Base-by-base conservation (phyloP, 2,888 invertebrate genomes). In the Sycophila texana region DNA sequence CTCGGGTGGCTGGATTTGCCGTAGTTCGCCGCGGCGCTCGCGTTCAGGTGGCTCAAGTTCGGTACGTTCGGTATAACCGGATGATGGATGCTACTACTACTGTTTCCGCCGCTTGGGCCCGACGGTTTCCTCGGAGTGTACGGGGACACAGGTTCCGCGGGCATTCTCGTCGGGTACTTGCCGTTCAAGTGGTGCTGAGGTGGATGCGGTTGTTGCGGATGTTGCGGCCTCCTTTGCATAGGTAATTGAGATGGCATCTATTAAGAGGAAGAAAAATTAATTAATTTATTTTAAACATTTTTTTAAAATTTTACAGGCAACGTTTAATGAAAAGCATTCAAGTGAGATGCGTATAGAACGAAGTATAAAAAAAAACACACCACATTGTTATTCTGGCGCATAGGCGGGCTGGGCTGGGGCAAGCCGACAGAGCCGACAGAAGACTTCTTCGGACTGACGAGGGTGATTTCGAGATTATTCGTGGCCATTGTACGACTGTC, bases 381-480 rank as follows among this genome's bases (percentile, higher is more conserved):
- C 51, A 77, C 76, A 66, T 76, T 83, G 73, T 83, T 84, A 55
- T 83, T 77, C 10, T 7, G 39, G 16, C 84, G 81, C 2, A 74
- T 77, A 3, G 86, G 84, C 10, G 85, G 83, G 72, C 84, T 85
- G 14, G 84, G 82, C 20, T 80, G 55, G 4, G 82, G 80, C 4
- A 55, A 14, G 4, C 77, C 79, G 57, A 67, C 61, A 67, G 58
- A 58, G 76, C 80, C 30, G 30, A 61, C 66, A 0, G 74, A 16
- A 0, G 72, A 58, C 66, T 85, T 85, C 49, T 87, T 88, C 0
- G 93, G 92, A 77, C 92, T 92, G 0, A 95, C 95, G 81, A 95
- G 87, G 0, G 95, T 95, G 39, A 95, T 95, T 86, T 95, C 95
- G 73, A 95, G 88, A 86, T 90, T 90, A 57, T 95, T 95, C 0